Conservation (phyloP, 2,888 invertebrate species). For the Zaprionus obscuricornis region DNA sequence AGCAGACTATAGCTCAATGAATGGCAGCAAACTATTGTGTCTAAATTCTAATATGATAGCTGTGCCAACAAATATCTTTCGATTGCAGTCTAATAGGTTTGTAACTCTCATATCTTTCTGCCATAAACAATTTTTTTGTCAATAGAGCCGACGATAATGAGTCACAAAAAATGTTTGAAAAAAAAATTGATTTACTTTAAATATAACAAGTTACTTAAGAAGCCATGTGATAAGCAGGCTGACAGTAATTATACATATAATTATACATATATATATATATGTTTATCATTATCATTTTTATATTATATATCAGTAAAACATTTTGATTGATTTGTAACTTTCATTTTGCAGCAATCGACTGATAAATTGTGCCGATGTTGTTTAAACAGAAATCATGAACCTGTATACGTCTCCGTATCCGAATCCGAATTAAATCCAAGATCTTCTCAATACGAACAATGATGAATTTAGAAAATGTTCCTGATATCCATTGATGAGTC, state of each 20-base stretch:
- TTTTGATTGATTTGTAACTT: no score
- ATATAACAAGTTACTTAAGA: constrained; percentile 30
- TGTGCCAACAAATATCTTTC: constrained; percentile 88
- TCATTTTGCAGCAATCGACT: no score
- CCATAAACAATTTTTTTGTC: constrained; percentile 24
- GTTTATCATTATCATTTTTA: no score
- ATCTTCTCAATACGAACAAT: no score
- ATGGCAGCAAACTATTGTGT: constrained; percentile 87
- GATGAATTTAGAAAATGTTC: no score
- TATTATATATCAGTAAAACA: no score
- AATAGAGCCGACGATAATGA: constrained; percentile 31
- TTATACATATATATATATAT: not conserved
- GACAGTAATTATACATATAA: constrained; percentile 37
- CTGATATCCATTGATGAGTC: no score
- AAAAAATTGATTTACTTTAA: constrained; percentile 40
- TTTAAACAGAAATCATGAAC: no score
- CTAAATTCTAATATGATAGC: constrained; percentile 86
- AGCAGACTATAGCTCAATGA: constrained; percentile 48
- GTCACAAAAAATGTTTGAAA: constrained; percentile 40
- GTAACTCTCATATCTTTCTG: constrained; percentile 62
- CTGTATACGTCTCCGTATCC: no score
- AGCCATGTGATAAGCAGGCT: constrained; percentile 45
- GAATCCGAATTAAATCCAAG: no score
- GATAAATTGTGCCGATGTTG: no score
- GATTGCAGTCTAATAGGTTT: constrained; percentile 86